Evolutionary conservation across 2,797 vertebrate genomes (phyloP), one percentile per base, ranked within the genome.

Genomic region (Chaetodon trifasciatus): DNA sequence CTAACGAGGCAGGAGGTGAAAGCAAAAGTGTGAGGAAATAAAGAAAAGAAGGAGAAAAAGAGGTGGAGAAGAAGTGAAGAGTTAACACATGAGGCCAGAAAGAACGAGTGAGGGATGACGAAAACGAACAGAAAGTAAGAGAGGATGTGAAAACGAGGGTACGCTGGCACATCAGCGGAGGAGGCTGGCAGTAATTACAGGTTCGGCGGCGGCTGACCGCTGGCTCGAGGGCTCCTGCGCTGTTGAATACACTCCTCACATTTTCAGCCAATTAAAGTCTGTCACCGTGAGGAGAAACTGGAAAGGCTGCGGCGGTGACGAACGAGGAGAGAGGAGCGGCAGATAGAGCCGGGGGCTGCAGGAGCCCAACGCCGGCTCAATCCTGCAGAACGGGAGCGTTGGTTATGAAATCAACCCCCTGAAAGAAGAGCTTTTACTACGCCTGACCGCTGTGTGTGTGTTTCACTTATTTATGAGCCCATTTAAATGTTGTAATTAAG

Each of bases 211-310:
- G 3, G 61, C 78, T 80, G 78, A 62, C 66, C 49, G 19, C 19
- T 11, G 55, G 52, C 79, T 62, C 16, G 1, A n/a, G 24, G 73
- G 37, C n/a, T 19, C 9, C 60, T 5, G 74, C 64, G 24, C 50
- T 58, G 52, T 3, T 57, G 12, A 63, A 78, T n/a, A 68, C 53
- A 40, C 67, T 66, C 40, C 39, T 69, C 72, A 55, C 76, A 57
- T 55, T 70, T 72, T 84, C 62, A 65, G 71, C 78, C 70, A 79
- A 85, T 89, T 87, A 83, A 68, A 81, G 69, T 32, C 55, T 6
- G 65, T 85, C 85, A 81, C 75, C 12, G 21, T 0, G 67, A 76
- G 72, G 42, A 40, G 2, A 42, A 64, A 65, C 0, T 19, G 52
- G 47, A 75, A 87, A 81, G 76, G 78, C 81, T 63, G 21, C 19